Base-by-base conservation (phyloP, 2,888 invertebrate genomes). In the Trachelus troglodyta region DNA sequence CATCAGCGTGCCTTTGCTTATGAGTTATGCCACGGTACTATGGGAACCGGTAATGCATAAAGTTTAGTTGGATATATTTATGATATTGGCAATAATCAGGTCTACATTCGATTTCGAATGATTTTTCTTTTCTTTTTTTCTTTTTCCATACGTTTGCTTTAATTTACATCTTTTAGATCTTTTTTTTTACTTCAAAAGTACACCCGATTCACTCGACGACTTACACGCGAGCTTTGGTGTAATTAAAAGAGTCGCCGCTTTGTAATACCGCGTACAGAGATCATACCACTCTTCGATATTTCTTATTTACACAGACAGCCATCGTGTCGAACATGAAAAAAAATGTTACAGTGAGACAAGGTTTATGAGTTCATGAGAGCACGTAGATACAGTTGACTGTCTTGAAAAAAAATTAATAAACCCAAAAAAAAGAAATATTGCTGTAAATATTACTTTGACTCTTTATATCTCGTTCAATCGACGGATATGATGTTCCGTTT, bases 21-120 rank as follows among this genome's bases (percentile, higher is more conserved):
- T 69, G 15, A 34, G n/a, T 34, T 68, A 56, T 33, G 34, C 34
- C 34, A 12, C 15, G 12, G n/a, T 35, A 69, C 34, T 34, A 35
- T 56, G 69, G 31, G 69, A 69, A 69, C 69, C 31, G n/a, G 69
- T 69, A 69, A 30, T 33, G 69, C 69, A 33, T 69, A 69, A 69
- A 11, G 6, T 69, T 69, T 69, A 71, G 71, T 71, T 71, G 15
- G 31, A 34, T 33, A 33, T 71, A 33, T 71, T 71, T 71, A 33
- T 56, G 23, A 56, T 9, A 56, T 9, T 56, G 56, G 56, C 23
- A 56, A 56, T 56, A 23, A 56, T 23, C 56, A 23, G 56, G 56
- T 23, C 56, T 23, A 9, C 9, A 9, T 56, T 23, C 56, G 56
- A 56, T 56, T 23, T 23, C 56, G 23, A 56, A 23, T 23, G 9